Conservation (phyloP, 2,113 vertebrate genomes). For the Athene cunicularia region DNA sequence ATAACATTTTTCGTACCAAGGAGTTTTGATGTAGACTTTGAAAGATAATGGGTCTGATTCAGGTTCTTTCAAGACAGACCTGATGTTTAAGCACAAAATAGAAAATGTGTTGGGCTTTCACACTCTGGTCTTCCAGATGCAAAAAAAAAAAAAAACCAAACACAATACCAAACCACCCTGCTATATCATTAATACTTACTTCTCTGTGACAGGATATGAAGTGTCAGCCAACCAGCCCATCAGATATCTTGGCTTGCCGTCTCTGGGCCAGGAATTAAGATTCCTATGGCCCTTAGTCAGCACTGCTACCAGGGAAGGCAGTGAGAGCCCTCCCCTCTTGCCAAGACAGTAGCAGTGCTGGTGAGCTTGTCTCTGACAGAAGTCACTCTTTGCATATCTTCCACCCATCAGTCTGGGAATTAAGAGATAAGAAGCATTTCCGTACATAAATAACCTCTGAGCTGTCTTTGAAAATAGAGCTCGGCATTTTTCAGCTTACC, state of each 20-base stretch:
- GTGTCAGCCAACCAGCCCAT: slow-evolving; percentile 51
- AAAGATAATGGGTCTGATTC: not conserved
- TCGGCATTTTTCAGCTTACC: slow-evolving; percentile 40
- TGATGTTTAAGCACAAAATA: not conserved
- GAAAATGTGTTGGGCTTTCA: not conserved
- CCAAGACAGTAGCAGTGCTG: slow-evolving; percentile 50
- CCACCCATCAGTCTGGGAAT: slow-evolving; percentile 70
- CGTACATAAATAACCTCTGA: slow-evolving; percentile 69
- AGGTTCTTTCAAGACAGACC: not conserved
- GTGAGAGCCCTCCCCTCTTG: slow-evolving; percentile 7
- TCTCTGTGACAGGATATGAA: slow-evolving; percentile 47
- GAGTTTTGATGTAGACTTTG: not conserved
- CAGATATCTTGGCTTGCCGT: slow-evolving; percentile 48
- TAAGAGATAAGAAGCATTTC: slow-evolving; percentile 66
- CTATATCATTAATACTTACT: slow-evolving; percentile 40
- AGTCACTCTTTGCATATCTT: slow-evolving; percentile 68
- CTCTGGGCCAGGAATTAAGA: slow-evolving; percentile 58
- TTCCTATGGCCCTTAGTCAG: slow-evolving; percentile 65
- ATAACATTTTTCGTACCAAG: not conserved
- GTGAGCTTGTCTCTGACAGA: slow-evolving; percentile 52
- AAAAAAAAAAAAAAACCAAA: not conserved
- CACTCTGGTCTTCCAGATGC: not conserved
- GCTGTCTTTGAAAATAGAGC: slow-evolving; percentile 66
- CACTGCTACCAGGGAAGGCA: slow-evolving; percentile 51
- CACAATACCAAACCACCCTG: not conserved